phyloP scores from a whole-genome alignment of 2,113 vertebrate genomes.

The Balaenoptera acutorostrata region DNA sequence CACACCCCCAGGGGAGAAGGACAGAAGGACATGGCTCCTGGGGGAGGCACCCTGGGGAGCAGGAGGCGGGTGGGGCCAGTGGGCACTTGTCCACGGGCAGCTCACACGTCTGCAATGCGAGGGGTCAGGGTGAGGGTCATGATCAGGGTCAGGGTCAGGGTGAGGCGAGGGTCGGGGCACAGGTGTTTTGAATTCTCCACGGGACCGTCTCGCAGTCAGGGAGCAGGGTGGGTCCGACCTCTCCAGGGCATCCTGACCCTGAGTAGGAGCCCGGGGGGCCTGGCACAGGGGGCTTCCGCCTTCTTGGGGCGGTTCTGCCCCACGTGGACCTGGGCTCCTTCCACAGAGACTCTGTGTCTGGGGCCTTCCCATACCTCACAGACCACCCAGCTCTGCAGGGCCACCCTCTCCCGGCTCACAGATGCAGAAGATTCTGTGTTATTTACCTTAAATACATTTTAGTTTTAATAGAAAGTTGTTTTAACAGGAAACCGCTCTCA shows the following conservation, averaged over 20 bases:
- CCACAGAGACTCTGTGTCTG: no score
- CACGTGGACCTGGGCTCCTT: background rate
- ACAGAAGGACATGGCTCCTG: background rate
- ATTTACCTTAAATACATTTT: background rate
- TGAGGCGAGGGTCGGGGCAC: background rate
- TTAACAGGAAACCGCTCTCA: accelerated
- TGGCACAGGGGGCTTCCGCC: background rate
- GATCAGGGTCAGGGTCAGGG: background rate
- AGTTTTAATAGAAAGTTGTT: background rate
- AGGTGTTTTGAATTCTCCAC: background rate
- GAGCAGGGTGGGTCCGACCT: background rate
- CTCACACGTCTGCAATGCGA: accelerated
- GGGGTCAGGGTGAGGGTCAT: background rate
- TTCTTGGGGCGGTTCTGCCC: background rate
- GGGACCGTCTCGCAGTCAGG: accelerated
- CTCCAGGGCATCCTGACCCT: background rate
- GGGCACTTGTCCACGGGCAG: background rate
- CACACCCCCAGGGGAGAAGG: accelerated
- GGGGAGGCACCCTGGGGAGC: background rate
- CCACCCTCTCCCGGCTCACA: accelerated
- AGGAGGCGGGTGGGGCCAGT: accelerated
- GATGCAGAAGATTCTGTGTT: accelerated
- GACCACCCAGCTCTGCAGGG: background rate
- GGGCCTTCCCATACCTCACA: background rate
- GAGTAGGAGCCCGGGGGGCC: background rate